Evolutionary conservation across 92 coral and sea anemone genomes (phyloP).

Genomic region (Porites lobata): DNA sequence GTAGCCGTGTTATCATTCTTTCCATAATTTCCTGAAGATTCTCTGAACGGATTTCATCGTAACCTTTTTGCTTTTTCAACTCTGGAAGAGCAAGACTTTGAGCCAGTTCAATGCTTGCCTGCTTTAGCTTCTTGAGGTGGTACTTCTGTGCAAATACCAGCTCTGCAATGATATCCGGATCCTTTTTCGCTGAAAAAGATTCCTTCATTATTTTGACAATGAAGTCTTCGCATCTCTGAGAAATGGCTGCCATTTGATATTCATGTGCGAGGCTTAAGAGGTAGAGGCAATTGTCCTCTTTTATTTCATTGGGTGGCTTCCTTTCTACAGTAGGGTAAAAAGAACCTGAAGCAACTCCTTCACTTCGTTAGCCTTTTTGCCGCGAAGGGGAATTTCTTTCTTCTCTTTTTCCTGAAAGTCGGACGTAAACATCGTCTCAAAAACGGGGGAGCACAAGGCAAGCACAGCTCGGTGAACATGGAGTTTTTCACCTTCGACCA

Average conservation of each 20-base stretch:
- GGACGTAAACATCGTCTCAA: neutral
- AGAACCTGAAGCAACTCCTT: neutral
- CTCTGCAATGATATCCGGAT: neutral
- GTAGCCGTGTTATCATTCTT: neutral
- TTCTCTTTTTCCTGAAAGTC: neutral
- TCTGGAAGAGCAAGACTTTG: neutral
- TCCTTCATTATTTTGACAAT: neutral
- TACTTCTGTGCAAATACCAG: neutral
- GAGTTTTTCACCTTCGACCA: conserved; percentile 67
- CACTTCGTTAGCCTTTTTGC: neutral
- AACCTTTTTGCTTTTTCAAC: conserved; percentile 10
- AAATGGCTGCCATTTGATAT: conserved; percentile 2
- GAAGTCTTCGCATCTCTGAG: neutral
- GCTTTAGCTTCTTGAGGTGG: neutral
- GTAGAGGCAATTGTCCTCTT: neutral
- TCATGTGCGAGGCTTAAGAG: neutral
- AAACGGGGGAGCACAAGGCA: conserved; percentile 75
- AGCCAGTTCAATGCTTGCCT: neutral
- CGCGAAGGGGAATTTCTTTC: neutral
- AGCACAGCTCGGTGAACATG: conserved; percentile 76
- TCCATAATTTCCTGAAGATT: neutral
- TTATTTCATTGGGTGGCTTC: neutral
- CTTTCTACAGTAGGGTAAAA: neutral
- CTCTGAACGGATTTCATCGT: neutral
- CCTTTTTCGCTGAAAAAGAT: too few relatives aligned